Percentiles rank a stretch among this genome's conserved stretches.
Conservation (phyloP, 2,888 invertebrate species). For the Ormia ochracea region DNA sequence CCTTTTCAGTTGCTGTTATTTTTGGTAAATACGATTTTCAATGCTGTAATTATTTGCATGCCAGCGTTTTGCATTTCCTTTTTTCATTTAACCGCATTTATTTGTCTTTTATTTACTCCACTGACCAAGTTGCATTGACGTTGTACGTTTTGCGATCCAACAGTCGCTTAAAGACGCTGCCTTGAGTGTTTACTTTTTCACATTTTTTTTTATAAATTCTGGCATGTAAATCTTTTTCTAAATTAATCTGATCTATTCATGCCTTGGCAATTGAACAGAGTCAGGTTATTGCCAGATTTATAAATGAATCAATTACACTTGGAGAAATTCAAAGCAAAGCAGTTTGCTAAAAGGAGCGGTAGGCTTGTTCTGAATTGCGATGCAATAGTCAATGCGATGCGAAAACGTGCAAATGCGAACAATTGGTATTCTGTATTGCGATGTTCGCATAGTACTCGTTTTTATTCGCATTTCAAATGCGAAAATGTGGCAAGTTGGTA, state of each 20-base stretch:
- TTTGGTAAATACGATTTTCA: slow-evolving; percentile 5
- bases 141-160: slow-evolving; percentile 25
- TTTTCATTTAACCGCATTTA: background rate
- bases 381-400: too few relatives aligned
- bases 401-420: too few relatives aligned
- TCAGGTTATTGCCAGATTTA: background rate
- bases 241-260: slow-evolving; percentile 41
- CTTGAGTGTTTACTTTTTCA: background rate
- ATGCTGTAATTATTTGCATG: slow-evolving; percentile 27
- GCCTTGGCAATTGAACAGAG: slow-evolving; percentile 13
- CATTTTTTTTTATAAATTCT: background rate
- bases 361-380: too few relatives aligned
- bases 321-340: background rate
- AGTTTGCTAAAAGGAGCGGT: too few relatives aligned
- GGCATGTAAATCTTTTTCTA: slow-evolving; percentile 41
- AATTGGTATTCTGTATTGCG: too few relatives aligned
- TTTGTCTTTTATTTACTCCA: slow-evolving; percentile 41
- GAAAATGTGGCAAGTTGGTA: too few relatives aligned
- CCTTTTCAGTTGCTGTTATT: slow-evolving; percentile 22
- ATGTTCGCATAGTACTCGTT: too few relatives aligned
- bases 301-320: slow-evolving; percentile 10
- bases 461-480: too few relatives aligned
- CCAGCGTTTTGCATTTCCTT: background rate
- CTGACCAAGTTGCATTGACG: slow-evolving; percentile 47
- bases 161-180: slow-evolving; percentile 14